Evolutionary conservation across 2,888 invertebrate genomes (phyloP).

Genomic region (Acanthopleura granulata): DNA sequence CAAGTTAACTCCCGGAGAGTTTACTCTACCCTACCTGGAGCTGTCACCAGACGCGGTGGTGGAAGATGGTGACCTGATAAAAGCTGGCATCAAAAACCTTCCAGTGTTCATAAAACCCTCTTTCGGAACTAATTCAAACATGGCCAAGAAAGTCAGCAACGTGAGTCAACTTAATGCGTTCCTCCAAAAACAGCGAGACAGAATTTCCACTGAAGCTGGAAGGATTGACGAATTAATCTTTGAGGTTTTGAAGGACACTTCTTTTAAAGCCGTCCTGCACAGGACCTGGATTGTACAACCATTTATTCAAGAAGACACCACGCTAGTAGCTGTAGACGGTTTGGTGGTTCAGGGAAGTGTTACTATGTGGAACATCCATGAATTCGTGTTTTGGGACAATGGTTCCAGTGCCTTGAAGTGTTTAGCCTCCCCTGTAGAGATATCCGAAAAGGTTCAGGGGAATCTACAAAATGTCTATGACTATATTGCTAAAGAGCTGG

Average conservation of each 20-base stretch:
- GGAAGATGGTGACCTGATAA: background rate
- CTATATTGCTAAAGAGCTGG: background rate
- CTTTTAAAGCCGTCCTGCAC: background rate
- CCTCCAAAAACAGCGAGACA: background rate
- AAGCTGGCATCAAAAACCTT: background rate
- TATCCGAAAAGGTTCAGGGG: background rate
- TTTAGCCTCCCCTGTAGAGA: background rate
- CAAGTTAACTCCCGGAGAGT: background rate
- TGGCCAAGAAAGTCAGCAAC: background rate
- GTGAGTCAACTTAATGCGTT: background rate
- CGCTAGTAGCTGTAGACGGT: background rate
- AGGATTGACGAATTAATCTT: background rate
- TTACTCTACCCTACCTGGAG: background rate
- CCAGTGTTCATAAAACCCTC: conserved; percentile 12
- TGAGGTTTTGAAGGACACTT: background rate
- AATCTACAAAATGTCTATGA: background rate
- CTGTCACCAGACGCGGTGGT: background rate
- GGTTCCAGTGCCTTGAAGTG: background rate
- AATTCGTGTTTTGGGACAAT: background rate
- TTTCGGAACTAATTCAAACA: conserved; percentile 9
- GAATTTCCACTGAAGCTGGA: background rate
- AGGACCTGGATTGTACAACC: conserved; percentile 1
- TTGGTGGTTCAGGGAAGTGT: background rate
- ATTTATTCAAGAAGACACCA: background rate
- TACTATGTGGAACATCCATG: background rate